Conservation (phyloP, 2,797 vertebrate species). For the Anabacerthia variegaticeps region DNA sequence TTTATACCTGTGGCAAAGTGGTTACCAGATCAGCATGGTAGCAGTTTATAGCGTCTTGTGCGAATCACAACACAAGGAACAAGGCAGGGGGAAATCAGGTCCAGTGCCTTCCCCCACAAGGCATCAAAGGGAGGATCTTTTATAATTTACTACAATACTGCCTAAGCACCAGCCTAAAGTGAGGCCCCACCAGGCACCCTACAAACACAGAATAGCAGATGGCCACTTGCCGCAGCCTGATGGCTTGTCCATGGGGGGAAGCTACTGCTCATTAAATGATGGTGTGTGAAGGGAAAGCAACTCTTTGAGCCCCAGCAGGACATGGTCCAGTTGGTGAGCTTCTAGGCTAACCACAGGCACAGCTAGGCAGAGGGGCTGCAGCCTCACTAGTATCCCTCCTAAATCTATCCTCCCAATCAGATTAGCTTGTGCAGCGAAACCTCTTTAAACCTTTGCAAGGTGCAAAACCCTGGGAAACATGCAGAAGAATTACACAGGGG, state of each 20-base stretch:
- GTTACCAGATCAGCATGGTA: conserved; percentile 45
- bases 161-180: background rate
- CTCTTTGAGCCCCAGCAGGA: background rate
- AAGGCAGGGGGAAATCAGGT: background rate
- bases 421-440: background rate
- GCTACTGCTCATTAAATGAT: conserved; percentile 28
- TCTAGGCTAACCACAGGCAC: background rate
- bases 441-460: background rate
- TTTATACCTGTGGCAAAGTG: conserved; percentile 49
- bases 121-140: conserved; percentile 51
- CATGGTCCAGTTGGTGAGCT: fast-evolving
- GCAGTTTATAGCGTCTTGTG: background rate
- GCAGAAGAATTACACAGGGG: background rate
- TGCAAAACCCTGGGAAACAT: background rate
- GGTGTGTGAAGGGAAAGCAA: background rate
- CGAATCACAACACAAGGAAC: background rate
- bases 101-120: background rate
- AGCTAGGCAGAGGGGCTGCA: background rate
- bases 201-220: background rate
- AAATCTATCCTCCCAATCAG: background rate
- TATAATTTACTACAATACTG: conserved; percentile 39
- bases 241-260: background rate
- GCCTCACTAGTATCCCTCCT: background rate
- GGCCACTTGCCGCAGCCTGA: background rate
- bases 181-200: conserved; percentile 17